Evolutionary conservation across 2,888 invertebrate genomes (phyloP), one percentile per base, ranked within the genome.

Genomic region (Camptogramma bilineatum): DNA sequence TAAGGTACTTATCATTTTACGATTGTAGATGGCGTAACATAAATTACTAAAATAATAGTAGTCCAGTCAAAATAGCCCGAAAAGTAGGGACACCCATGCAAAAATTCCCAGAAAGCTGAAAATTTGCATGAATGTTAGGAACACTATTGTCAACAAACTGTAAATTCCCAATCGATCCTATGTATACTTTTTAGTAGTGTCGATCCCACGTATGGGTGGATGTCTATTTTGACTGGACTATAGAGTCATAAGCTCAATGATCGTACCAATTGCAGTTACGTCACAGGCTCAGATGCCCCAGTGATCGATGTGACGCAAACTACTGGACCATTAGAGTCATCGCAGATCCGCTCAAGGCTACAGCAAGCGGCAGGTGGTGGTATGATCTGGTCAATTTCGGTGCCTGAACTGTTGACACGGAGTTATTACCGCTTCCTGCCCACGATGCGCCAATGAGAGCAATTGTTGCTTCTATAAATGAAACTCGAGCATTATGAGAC

Each of bases 351-450:
- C 73, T 51, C 61, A 53, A 54, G 58, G 57, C 61, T 50, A 19
- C 34, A 51, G 24, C 39, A 62, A 62, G 64, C 65, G 71, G 77
- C 77, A 77, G 84, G 78, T 82, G 80, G 77, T 81, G 79, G 77
- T 73, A 61, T 64, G 71, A 72, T 72, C 78, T 72, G 74, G 78
- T 74, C 75, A 70, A 72, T 75, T 77, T 79, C 70, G 74, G 76
- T 70, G 78, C 69, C 78, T 83, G 83, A 84, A 80, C 84, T 81
- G 77, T 73, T 85, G 84, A 84, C 82, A 82, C 80, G 70, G 72
- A 72, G 68, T 80, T 76, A 84, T 85, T 84, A 76, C 72, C 57
- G 76, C 77, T 79, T 85, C 84, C 85, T 81, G 82, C 73, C 74
- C 74, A 73, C 79, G 75, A 70, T 46, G 59, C 69, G 65, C 62